Evolutionary conservation across 2,888 invertebrate genomes (phyloP).

Genomic region (Carterocephalus palaemon): DNA sequence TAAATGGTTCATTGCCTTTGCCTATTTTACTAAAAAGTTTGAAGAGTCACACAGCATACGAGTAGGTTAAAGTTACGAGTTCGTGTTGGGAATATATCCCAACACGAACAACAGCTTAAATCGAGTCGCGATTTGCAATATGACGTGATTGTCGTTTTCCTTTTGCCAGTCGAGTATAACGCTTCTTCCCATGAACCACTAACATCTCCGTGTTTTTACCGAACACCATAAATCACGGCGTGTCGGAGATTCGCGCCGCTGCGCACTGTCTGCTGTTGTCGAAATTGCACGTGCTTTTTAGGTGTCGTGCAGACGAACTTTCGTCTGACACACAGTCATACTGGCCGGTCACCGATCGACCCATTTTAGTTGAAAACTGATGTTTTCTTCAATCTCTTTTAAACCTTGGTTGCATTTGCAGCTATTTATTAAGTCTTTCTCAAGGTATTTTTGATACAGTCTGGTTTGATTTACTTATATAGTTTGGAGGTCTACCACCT

Average conservation of each 20-base stretch:
- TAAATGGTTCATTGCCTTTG: no score
- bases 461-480: no score
- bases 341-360: no score
- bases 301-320: slow-evolving; percentile 1
- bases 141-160: no score
- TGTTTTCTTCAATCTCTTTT: not conserved
- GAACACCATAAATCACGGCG: slow-evolving; percentile 38
- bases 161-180: not conserved
- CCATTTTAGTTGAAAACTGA: not conserved
- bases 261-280: slow-evolving; percentile 34
- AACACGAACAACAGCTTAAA: no score
- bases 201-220: slow-evolving; percentile 2
- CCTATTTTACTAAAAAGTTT: no score
- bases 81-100: no score
- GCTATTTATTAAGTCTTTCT: not conserved
- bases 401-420: not conserved
- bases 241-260: slow-evolving; percentile 45
- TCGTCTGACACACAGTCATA: slow-evolving; percentile 10
- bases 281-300: slow-evolving; percentile 38
- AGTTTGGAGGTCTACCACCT: no score
- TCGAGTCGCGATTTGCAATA: no score
- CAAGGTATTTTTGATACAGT: not conserved
- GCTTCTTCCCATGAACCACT: not conserved
- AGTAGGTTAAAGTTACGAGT: no score
- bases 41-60: no score